Evolutionary conservation across 2,888 invertebrate species (phyloP), one percentile per base, ranked within the genome.

Genomic region (Pseudococcus jackbeardsleyi): DNA sequence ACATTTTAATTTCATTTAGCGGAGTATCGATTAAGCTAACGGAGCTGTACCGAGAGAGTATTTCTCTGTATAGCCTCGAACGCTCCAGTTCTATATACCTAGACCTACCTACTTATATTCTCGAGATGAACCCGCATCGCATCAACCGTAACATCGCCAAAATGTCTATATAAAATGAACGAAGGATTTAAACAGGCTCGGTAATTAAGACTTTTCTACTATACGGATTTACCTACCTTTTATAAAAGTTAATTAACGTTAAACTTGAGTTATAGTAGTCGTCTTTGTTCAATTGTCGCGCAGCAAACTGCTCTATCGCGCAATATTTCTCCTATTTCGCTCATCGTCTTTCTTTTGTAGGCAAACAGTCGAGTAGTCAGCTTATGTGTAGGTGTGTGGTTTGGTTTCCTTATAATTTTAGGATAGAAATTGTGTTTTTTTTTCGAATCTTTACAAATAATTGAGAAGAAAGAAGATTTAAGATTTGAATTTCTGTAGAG

Each of bases 231-330:
- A 33, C 26, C 26, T 39, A 79, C 39, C 42, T 79, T 79, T 79
- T 79, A 42, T 72, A 72, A 72, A 72, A 33, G 26, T 72, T 72
- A 33, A 72, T 79, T 42, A 79, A 79, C 12, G 42, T 42, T 79
- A 79, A 79, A 33, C 68, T 72, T 9, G 68, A 33, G 3, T 2
- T 33, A 33, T 7, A 3, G 15, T 26, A 26, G 68, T 72, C 33
- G 33, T 33, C 33, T 72, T 33, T 72, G 3, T 72, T 72, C 68
- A 72, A 72, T 33, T 59, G 59, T 59, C 59, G 59, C 59, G 26
- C 26, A 33, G 26, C 26, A 33, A 33, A 33, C 1, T 33, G 4
- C 59, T 59, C 11, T 17, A 8, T n/a, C 59, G 19, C 59, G 3
- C 26, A 33, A 33, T 19, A 59, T 59, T 59, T 59, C 54, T 54